A percentile compares a stretch with the other conserved stretches of the same genome.
Evolutionary conservation across 1,140 invertebrate species (phyloP).

Genomic region (Lucilia sericata): DNA sequence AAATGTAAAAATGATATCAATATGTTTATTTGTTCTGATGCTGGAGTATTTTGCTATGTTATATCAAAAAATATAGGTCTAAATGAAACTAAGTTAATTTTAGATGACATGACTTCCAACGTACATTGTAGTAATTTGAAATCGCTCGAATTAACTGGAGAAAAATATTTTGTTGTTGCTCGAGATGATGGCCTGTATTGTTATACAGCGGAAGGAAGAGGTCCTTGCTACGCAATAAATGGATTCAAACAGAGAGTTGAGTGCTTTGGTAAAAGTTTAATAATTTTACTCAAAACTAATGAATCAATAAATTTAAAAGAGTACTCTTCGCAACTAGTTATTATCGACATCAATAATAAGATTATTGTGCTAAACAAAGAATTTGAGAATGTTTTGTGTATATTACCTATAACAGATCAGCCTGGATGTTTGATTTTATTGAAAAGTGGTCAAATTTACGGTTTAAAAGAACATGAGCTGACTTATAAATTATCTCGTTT

Average conservation of each 20-base stretch:
- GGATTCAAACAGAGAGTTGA: neutral
- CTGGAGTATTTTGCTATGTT: neutral
- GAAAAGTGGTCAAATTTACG: neutral
- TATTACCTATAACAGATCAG: neutral
- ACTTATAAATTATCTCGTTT: slow-evolving; percentile 12
- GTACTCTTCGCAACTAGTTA: neutral
- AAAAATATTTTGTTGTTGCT: slow-evolving; percentile 2
- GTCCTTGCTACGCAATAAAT: slow-evolving; percentile 18
- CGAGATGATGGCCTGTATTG: slow-evolving; percentile 9
- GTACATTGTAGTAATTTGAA: neutral
- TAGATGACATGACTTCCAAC: neutral
- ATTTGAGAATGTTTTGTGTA: neutral
- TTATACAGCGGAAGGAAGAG: neutral
- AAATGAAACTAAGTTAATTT: neutral
- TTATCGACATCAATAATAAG: slow-evolving; percentile 15
- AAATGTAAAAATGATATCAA: neutral
- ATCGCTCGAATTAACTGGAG: neutral
- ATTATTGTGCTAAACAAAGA: slow-evolving; percentile 26
- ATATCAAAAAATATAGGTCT: neutral
- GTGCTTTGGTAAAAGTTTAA: neutral
- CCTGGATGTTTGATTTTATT: slow-evolving; percentile 21
- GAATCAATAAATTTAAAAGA: neutral
- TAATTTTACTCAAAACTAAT: neutral
- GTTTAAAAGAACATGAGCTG: neutral
- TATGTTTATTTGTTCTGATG: slow-evolving; percentile 29